Evolutionary conservation across 2,888 invertebrate species (phyloP).

Genomic region (Polietes domitor): DNA sequence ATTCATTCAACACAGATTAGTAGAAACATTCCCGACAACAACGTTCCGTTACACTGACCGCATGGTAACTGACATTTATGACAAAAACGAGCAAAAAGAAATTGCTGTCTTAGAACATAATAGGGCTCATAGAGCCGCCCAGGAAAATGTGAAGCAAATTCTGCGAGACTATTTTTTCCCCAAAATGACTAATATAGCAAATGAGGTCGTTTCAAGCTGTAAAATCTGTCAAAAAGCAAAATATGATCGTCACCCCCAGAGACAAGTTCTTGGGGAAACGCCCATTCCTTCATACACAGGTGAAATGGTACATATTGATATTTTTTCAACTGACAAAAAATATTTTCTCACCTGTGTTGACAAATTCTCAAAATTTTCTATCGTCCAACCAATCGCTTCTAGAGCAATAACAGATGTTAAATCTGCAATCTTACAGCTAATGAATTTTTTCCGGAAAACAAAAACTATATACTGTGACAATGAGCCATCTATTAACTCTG

Average conservation of each 20-base stretch:
- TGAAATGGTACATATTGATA: constrained; percentile 54
- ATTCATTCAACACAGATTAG: constrained; percentile 23
- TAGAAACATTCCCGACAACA: too few species aligned
- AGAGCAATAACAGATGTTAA: constrained; percentile 65
- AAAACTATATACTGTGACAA: constrained; percentile 69
- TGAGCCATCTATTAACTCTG: constrained; percentile 64
- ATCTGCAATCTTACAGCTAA: constrained; percentile 57
- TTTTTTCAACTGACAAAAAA: constrained; percentile 61
- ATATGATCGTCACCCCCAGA: constrained; percentile 67
- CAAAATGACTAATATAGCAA: constrained; percentile 41
- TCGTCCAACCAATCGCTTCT: constrained; percentile 65
- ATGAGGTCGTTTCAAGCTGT: constrained; percentile 58
- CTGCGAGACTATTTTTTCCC: constrained; percentile 56
- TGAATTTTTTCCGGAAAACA: constrained; percentile 63
- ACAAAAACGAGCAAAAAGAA: too few species aligned
- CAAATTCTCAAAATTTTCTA: constrained; percentile 65
- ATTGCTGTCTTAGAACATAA: too few species aligned
- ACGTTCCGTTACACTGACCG: constrained; percentile 53
- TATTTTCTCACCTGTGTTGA: constrained; percentile 61
- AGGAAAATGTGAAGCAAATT: constrained; percentile 67
- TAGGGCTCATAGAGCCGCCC: constrained; percentile 60
- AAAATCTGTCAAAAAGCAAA: constrained; percentile 60
- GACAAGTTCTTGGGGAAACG: constrained; percentile 49
- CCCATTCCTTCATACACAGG: constrained; percentile 52
- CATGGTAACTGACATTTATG: too few species aligned